Percentiles rank a stretch among this genome's conserved stretches.
Conservation (phyloP, 2,888 invertebrate genomes). For the Punctoribates punctum region DNA sequence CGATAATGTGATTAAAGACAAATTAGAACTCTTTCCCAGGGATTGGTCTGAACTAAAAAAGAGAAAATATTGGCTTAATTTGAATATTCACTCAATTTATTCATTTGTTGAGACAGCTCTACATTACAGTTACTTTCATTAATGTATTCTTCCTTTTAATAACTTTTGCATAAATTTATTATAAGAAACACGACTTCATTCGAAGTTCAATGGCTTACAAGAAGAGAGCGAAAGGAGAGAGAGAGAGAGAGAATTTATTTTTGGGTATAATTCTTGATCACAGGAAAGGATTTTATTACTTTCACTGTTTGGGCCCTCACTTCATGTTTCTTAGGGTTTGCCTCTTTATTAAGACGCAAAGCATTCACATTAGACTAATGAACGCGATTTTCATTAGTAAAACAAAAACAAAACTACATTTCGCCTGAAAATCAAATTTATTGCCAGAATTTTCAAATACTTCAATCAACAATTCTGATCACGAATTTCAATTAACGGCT, state of each 20-base stretch:
- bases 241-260: no score
- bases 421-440: neutral
- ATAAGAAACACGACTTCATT: no score
- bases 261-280: no score
- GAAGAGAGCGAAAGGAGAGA: no score
- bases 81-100: neutral
- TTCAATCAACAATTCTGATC: neutral
- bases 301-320: neutral
- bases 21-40: no score
- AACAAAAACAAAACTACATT: neutral
- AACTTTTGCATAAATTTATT: no score
- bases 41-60: no score
- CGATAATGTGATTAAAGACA: no score
- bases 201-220: no score
- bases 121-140: no score
- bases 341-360: slow-evolving; percentile 15
- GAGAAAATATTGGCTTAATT: neutral
- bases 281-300: no score
- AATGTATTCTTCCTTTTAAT: no score
- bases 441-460: neutral
- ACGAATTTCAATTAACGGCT: neutral
- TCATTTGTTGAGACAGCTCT: neutral
- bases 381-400: slow-evolving; percentile 1
- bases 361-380: slow-evolving; percentile 5
- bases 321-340: neutral